Percentiles rank a stretch among this genome's conserved stretches.
Conservation (phyloP, 2,797 vertebrate species). For the Lycodopsis pacificus region DNA sequence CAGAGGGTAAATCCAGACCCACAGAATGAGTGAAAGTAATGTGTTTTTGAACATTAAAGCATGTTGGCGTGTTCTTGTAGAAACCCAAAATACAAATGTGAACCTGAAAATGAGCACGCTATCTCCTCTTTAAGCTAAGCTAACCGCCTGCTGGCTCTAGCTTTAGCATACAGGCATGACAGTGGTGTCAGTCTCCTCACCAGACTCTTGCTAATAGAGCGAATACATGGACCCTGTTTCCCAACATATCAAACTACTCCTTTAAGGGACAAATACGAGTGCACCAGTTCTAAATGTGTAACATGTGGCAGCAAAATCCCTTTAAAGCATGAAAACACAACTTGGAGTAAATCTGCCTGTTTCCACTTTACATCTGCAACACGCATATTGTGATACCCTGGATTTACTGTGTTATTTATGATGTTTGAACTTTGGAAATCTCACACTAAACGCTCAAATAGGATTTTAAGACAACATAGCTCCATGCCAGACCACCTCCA, state of each 20-base stretch:
- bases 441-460: slow-evolving; percentile 39
- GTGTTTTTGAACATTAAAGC: neutral
- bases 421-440: slow-evolving; percentile 53
- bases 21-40: neutral
- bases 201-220: too few relatives aligned
- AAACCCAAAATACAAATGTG: neutral
- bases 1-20: neutral
- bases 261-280: neutral
- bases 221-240: neutral
- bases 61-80: neutral
- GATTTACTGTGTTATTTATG: slow-evolving; percentile 51
- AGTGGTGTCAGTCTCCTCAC: too few relatives aligned
- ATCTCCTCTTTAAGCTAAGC: neutral
- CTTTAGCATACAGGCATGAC: neutral
- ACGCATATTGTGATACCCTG: slow-evolving; percentile 25
- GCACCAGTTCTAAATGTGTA: neutral
- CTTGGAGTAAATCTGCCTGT: slow-evolving; percentile 14
- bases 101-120: neutral
- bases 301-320: neutral
- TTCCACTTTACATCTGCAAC: slow-evolving; percentile 45
- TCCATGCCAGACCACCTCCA: slow-evolving; percentile 55
- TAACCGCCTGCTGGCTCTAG: neutral
- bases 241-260: neutral
- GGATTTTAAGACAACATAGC: slow-evolving; percentile 49
- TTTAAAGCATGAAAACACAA: neutral